Evolutionary conservation across 2,888 invertebrate genomes (phyloP), one percentile per base, ranked within the genome.

Genomic region (Brenthis hecate): DNA sequence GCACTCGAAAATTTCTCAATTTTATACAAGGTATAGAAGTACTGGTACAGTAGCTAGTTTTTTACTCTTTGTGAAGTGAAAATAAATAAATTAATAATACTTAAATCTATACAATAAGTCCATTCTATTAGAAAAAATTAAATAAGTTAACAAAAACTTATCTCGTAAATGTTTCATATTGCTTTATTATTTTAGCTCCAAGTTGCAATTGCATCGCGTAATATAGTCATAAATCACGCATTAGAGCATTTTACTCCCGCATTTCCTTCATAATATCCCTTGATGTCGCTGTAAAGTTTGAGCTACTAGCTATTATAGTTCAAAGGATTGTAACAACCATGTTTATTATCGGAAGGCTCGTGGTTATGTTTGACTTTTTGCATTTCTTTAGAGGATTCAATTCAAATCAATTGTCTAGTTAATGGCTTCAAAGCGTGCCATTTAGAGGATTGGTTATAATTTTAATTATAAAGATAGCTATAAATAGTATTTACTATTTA

Each of bases 251-350:
- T 83, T 80, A 85, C 82, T 81, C 81, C 71, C 62, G 76, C 79
- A 75, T 84, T 86, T 85, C 85, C 85, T 84, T 78, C 77, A 80
- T 84, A 78, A 82, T 79, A 75, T 81, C 79, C 76, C 79, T 72
- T 85, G 80, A 84, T 84, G 83, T 85, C 72, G 77, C 74, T 65
- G 81, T 75, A 73, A 80, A 86, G 76, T 77, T 76, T 78, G 65
- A 72, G 71, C 70, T 72, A 72, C 70, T 73, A 48, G 78, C 85
- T 81, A 82, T 84, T 81, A 83, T 84, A 85, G 72, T 73, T 75
- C 76, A 75, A 76, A 77, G 74, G 70, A 70, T 60, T 56, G 56
- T 68, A 64, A 64, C 67, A 62, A 56, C 58, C 66, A 56, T 56
- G 53, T 61, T 68, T 71, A 65, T 68, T 68, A 43, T 56, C 43